Evolutionary conservation across 2,113 vertebrate genomes (phyloP), one percentile per base, ranked within the genome.

Genomic region (Cyanoramphus novaezelandiae): DNA sequence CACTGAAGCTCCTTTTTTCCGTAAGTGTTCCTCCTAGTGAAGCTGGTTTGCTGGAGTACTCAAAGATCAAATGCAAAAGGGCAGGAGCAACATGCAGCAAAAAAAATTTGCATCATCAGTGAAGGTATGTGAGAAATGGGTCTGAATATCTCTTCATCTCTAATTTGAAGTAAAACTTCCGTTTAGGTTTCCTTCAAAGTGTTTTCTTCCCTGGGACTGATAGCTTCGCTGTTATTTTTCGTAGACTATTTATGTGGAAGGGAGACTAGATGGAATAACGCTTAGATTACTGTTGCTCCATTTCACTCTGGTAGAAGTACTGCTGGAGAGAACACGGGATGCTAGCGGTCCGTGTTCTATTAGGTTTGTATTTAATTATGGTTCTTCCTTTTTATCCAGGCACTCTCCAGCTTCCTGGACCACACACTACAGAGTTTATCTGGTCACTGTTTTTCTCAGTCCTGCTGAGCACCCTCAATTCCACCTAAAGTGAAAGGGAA

Each of bases 401-500:
- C 92, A 39, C 82, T 96, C 78, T 90, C 46, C 67, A 90, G 92
- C 84, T 97, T 96, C 94, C 96, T 94, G 95, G 94, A 96, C 96
- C 94, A 95, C 96, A 96, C 96, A 97, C 88, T 94, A 87, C 53
- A 96, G 79, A 86, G 81, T 94, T 96, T 91, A 92, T 88, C 90
- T 97, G 93, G 95, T 93, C 86, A 82, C 69, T 84, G 72, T 57
- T 88, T 93, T 95, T 94, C 88, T 76, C 88, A 89, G 67, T 96
- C 93, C 91, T 96, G 95, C 96, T 97, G 96, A 93, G 96, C 95
- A 96, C 95, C 93, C 93, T 94, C 92, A 90, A 59, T 95, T 97
- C 95, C 41, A 93, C 92, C 93, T 93, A 94, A 95, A 94, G 83
- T 96, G 96, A 96, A 96, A 96, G 70, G 92, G 95, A 97, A 95